These are phyloP conservation scores for Heteromormyrus szaboi DNA, from an alignment of 2,797 vertebrate species.

Conservation along the genomic window DNA sequence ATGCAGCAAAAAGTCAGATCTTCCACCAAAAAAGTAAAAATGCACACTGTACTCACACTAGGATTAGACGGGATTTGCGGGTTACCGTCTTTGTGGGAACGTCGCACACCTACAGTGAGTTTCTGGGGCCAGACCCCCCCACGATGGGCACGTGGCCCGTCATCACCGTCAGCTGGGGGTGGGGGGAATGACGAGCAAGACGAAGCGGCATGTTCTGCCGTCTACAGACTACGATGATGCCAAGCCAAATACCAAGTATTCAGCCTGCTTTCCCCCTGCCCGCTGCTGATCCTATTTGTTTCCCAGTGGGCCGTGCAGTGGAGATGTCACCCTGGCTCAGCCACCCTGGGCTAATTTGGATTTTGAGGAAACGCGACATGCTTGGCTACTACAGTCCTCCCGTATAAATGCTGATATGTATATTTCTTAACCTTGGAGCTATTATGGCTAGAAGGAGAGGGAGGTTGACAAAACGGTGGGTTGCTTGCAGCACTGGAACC, in stretches of 20 bases:
- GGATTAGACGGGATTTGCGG: not conserved
- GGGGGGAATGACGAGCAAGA: not conserved
- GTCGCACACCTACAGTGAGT: not conserved
- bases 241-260: not conserved
- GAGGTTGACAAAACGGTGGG: not conserved
- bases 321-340: not conserved
- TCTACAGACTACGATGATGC: not conserved
- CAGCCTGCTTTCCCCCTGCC: not conserved
- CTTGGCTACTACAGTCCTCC: not conserved
- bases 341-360: conserved; percentile 16
- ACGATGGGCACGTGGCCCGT: not conserved
- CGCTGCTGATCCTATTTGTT: not conserved
- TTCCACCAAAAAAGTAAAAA: not conserved
- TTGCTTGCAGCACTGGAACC: not conserved
- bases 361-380: conserved; percentile 14
- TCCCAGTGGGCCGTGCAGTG: not conserved
- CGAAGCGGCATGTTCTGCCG: not conserved
- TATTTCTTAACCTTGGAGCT: not conserved
- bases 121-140: not conserved
- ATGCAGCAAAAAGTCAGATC: not conserved
- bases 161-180: not conserved
- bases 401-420: not conserved
- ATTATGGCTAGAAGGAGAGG: not conserved
- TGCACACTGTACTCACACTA: not conserved
- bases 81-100: not conserved